Percentiles rank a stretch among this genome's conserved stretches.
Conservation (phyloP, 2,888 invertebrate species). For the Pristionchus exspectatus region DNA sequence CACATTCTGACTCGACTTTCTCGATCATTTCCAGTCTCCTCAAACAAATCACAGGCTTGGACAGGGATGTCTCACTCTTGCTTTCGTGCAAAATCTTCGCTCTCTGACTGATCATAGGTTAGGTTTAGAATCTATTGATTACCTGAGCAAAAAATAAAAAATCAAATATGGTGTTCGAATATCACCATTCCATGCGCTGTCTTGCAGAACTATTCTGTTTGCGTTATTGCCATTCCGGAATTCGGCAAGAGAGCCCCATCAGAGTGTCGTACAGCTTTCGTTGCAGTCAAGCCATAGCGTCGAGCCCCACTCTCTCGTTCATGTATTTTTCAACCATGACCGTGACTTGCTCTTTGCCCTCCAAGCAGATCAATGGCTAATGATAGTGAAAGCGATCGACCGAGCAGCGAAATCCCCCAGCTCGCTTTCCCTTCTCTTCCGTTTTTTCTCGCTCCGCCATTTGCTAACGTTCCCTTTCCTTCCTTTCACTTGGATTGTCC, state of each 20-base stretch:
- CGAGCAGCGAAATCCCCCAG: not conserved
- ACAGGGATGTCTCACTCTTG: not conserved
- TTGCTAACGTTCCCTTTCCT: slow-evolving; percentile 2
- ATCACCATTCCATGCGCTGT: no score
- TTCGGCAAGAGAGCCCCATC: no score
- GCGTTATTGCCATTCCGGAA: no score
- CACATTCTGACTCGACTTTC: not conserved
- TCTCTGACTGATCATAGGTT: not conserved
- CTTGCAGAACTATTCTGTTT: no score
- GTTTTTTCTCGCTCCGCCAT: not conserved
- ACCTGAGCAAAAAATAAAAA: no score
- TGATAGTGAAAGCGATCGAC: no score
- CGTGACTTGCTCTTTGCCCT: not conserved
- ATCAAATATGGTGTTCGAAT: no score
- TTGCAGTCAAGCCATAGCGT: no score
- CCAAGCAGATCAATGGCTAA: no score
- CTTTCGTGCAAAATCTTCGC: not conserved
- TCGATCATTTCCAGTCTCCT: not conserved
- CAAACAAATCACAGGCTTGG: not conserved
- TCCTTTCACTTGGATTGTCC: not conserved
- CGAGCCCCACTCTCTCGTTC: no score
- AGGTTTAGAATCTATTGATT: no score
- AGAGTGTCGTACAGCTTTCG: no score
- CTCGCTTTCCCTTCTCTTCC: not conserved
- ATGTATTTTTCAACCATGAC: not conserved